A percentile compares a stretch with the other conserved stretches of the same genome.
Conservation (phyloP, 2,797 vertebrate genomes). For the Acrossocheilus wenchowensis region DNA sequence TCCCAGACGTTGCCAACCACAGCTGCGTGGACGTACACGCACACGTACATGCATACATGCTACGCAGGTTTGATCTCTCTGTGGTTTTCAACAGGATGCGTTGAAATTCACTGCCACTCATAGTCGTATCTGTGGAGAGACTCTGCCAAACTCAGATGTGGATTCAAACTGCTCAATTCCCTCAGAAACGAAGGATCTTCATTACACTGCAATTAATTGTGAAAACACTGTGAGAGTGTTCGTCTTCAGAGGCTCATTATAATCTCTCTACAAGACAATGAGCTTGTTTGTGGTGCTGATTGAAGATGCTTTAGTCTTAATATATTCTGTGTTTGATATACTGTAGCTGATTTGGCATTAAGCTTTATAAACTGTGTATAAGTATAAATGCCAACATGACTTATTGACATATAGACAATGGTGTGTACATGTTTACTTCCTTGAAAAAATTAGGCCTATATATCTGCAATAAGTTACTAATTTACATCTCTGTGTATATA, state of each 20-base stretch:
- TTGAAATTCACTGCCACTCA: constrained; percentile 16
- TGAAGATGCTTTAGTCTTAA: constrained; percentile 25
- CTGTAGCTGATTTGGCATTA: constrained; percentile 4
- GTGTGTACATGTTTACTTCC: neutral
- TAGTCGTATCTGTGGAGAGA: constrained; percentile 11
- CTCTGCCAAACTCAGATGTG: constrained; percentile 16
- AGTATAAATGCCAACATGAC: neutral
- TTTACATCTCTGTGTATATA: neutral
- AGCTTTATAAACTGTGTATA: neutral
- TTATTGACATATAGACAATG: neutral
- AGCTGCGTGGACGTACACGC: constrained; percentile 48
- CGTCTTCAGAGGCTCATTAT: constrained; percentile 48
- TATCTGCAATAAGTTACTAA: neutral
- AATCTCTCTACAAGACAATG: constrained; percentile 32
- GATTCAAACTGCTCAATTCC: constrained; percentile 42
- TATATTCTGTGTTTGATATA: constrained; percentile 2
- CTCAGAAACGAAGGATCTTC: constrained; percentile 41
- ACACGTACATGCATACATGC: neutral
- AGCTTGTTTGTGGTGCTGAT: constrained; percentile 42
- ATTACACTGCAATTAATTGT: constrained; percentile 48
- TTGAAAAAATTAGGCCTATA: neutral
- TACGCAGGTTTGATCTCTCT: neutral
- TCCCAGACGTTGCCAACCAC: constrained; percentile 37
- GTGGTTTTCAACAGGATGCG: neutral
- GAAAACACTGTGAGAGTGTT: constrained; percentile 40